phyloP scores from a whole-genome alignment of 2,113 vertebrate species.

The Bathybates hornii region DNA sequence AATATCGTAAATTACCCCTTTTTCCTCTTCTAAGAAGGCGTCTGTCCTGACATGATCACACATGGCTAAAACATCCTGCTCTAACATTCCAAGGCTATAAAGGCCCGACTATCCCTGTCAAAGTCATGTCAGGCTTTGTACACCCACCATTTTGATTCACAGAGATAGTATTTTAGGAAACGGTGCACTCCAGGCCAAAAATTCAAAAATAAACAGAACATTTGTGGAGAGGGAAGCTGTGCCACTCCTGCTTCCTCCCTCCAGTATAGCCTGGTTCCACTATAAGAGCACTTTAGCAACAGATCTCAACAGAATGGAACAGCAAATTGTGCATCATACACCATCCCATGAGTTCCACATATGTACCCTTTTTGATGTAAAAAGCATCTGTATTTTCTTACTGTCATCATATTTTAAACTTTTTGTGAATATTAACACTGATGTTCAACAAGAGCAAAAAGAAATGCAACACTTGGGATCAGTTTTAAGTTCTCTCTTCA shows the following conservation, averaged over 20 bases:
- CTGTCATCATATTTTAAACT: neutral
- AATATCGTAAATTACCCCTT: conserved; percentile 37
- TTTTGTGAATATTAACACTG: neutral
- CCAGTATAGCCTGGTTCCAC: conserved; percentile 2
- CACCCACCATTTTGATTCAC: conserved; percentile 53
- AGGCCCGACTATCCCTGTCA: conserved; percentile 38
- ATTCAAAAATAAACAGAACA: conserved; percentile 65
- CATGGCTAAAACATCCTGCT: conserved; percentile 29
- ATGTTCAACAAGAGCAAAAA: neutral
- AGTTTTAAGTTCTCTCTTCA: neutral
- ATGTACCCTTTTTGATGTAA: neutral
- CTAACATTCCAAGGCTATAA: conserved; percentile 25
- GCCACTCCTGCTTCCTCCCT: conserved; percentile 48
- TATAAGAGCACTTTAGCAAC: conserved; percentile 15
- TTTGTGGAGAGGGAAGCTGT: conserved; percentile 59
- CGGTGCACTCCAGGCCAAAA: conserved; percentile 39
- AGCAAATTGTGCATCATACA: neutral
- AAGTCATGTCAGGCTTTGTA: conserved; percentile 21
- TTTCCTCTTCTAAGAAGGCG: neutral
- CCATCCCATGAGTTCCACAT: neutral
- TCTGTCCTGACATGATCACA: conserved; percentile 32
- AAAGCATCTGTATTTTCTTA: neutral
- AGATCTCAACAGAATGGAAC: conserved; percentile 21
- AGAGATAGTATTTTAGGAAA: conserved; percentile 58
- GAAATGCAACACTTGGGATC: neutral